Evolutionary conservation across 2,113 vertebrate genomes (phyloP), one percentile per base, ranked within the genome.

Genomic region (Hydrochoerus hydrochaeris): DNA sequence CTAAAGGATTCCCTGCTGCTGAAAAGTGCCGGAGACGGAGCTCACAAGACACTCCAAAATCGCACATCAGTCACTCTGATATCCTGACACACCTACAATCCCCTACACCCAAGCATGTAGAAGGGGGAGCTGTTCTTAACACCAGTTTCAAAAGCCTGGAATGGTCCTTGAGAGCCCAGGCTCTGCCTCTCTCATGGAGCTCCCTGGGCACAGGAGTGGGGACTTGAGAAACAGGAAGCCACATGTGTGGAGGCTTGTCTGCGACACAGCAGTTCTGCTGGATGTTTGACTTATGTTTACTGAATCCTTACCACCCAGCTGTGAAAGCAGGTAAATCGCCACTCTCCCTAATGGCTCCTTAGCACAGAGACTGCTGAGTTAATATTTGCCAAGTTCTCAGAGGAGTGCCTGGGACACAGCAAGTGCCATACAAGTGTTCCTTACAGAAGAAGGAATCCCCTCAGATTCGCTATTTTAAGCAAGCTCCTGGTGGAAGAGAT

Each of bases 331-430:
- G 38, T n/a, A 14, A 41, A 3, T 30, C 5, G 0, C 44, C 22
- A 0, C n/a, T 16, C 35, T 90, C 16, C 2, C 73, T 62, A n/a
- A 57, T 0, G 28, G 83, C 44, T 95, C 82, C 81, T 90, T 54
- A 82, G 71, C 35, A 96, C 71, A 85, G 49, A 30, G 32, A 62
- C 20, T 13, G n/a, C 58, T 84, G 67, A 73, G 46, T 46, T 60
- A 92, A 87, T 83, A 80, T 67, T 85, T 65, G 62, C 30, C 49
- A 46, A 65, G 81, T 35, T 90, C 90, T 89, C 83, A 88, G 35
- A 87, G 71, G 17, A 84, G 75, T 26, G 4, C 63, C 35, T 73
- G 35, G 63, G 67, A 89, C n/a, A 63, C 32, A 6, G 1, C 26
- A 57, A 71, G 81, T 14, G 28, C 20, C 67, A 62, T 2, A 1